Evolutionary conservation across 2,113 vertebrate species (phyloP).

Genomic region (Oreochromis tanganicae): DNA sequence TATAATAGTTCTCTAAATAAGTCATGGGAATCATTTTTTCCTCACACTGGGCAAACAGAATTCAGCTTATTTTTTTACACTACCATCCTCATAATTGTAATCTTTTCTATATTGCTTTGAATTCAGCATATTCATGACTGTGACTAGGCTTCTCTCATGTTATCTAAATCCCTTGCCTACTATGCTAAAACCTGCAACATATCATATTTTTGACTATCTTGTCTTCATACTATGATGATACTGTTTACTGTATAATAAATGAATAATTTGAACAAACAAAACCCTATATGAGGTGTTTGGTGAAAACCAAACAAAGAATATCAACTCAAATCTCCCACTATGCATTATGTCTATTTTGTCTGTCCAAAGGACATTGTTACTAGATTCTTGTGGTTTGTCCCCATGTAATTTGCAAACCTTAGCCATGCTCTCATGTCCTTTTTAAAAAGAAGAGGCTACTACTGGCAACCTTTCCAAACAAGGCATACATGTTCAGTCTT

Average conservation of each 20-base stretch:
- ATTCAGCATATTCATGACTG: not conserved
- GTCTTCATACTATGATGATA: not conserved
- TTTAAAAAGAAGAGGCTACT: not conserved
- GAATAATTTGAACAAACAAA: not conserved
- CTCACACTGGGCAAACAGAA: not conserved
- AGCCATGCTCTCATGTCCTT: not conserved
- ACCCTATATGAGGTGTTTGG: not conserved
- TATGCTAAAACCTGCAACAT: not conserved
- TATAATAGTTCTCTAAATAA: constrained; percentile 22
- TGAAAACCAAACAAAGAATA: too few relatives aligned
- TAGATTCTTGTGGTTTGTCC: fast-evolving
- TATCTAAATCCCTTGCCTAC: not conserved
- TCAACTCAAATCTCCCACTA: not conserved
- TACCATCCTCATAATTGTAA: not conserved
- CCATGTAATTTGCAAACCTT: not conserved
- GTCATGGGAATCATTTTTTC: not conserved
- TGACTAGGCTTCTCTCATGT: not conserved
- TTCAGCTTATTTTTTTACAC: not conserved
- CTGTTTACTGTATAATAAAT: not conserved
- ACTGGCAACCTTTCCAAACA: not conserved
- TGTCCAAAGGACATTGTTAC: not conserved
- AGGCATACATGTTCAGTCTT: not conserved
- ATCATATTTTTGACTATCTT: not conserved
- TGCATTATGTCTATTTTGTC: not conserved
- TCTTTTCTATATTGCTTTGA: not conserved